These are phyloP conservation scores for Macroglossus sobrinus DNA, from an alignment of 2,113 vertebrate species.

Conservation along the genomic window DNA sequence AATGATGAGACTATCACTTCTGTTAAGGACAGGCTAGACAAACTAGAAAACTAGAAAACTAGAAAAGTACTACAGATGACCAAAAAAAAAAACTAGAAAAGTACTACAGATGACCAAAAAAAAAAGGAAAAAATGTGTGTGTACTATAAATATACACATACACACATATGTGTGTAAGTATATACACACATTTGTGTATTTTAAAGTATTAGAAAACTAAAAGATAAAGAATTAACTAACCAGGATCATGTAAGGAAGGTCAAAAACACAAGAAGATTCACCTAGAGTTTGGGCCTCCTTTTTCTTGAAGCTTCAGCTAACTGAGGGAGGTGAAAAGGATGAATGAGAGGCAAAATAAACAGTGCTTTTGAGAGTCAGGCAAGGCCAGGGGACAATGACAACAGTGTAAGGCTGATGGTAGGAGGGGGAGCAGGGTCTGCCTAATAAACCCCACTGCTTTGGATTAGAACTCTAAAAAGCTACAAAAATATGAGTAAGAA, in stretches of 20 bases:
- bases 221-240: background rate
- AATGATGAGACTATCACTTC: too few relatives aligned
- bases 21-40: too few relatives aligned
- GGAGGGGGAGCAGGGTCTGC: background rate
- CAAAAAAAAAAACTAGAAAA: too few relatives aligned
- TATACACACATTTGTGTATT: background rate
- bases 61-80: too few relatives aligned
- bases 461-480: background rate
- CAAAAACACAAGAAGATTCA: background rate
- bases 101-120: too few relatives aligned
- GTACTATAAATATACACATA: too few relatives aligned
- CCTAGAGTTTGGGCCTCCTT: background rate
- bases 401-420: background rate
- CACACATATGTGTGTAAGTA: too few relatives aligned
- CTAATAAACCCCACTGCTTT: background rate
- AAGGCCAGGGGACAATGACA: background rate
- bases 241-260: background rate
- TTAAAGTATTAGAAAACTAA: background rate
- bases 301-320: background rate
- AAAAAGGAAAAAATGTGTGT: too few relatives aligned
- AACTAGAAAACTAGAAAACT: too few relatives aligned
- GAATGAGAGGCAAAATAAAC: background rate
- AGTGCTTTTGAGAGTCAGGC: background rate
- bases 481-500: background rate
- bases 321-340: background rate